These are phyloP conservation scores for Darevskia mixta DNA, from an alignment of 2,797 vertebrate species.

Conservation along the genomic window DNA sequence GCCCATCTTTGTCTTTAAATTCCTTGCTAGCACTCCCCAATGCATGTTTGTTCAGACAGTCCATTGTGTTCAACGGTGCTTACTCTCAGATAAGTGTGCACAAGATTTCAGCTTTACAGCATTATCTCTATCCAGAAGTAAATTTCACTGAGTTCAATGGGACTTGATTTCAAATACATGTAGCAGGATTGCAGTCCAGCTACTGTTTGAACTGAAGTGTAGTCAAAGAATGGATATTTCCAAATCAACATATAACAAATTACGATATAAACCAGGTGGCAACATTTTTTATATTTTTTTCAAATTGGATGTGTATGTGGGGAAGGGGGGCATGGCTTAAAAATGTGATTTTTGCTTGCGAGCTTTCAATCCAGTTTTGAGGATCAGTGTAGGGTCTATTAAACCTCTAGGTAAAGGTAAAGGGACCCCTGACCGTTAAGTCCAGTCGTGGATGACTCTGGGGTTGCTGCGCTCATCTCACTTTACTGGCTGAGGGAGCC, in stretches of 20 bases:
- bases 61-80: background rate
- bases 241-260: background rate
- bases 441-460: too few relatives aligned
- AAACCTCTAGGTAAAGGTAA: background rate
- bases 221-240: slow-evolving; percentile 13
- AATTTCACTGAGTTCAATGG: background rate
- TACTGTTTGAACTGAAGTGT: slow-evolving; percentile 47
- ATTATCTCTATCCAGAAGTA: background rate
- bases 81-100: background rate
- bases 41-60: background rate
- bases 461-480: too few relatives aligned
- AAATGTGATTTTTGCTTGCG: background rate
- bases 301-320: background rate
- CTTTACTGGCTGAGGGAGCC: too few relatives aligned
- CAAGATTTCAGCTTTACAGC: background rate
- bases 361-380: background rate
- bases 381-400: background rate
- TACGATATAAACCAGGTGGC: slow-evolving; percentile 28
- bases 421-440: too few relatives aligned
- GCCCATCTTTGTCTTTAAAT: background rate
- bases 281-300: slow-evolving; percentile 41
- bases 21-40: slow-evolving; percentile 8
- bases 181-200: slow-evolving; percentile 6
- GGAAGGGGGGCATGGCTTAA: too few relatives aligned
- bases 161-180: background rate